Conservation (phyloP, 1,140 invertebrate genomes). For the Ooceraea biroi region DNA sequence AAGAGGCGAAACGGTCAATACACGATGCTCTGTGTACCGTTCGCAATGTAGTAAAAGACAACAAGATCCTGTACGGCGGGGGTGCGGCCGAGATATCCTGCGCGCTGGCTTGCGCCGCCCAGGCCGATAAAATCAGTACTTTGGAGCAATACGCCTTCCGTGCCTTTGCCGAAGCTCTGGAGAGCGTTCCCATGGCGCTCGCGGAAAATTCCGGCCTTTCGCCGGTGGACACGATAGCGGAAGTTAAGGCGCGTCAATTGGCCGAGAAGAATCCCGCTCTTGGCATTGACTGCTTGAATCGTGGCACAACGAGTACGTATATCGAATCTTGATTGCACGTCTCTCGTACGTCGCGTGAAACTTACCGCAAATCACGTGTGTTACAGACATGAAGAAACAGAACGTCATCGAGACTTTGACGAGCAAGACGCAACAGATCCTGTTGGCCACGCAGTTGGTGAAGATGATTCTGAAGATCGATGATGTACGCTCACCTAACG, state of each 20-base stretch:
- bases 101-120: slow-evolving; percentile 94
- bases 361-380: slow-evolving; percentile 70
- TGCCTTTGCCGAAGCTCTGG: slow-evolving; percentile 97
- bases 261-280: slow-evolving; percentile 94
- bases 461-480: slow-evolving; percentile 99
- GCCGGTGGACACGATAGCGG: slow-evolving; percentile 96
- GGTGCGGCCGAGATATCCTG: slow-evolving; percentile 98
- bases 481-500: slow-evolving; percentile 95
- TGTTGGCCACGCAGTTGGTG: slow-evolving; percentile 98
- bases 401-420: slow-evolving; percentile 99
- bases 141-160: slow-evolving; percentile 99
- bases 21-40: slow-evolving; percentile 99
- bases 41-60: slow-evolving; percentile 96
- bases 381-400: slow-evolving; percentile 97
- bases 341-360: background rate
- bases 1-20: slow-evolving; percentile 98
- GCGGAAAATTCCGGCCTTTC: slow-evolving; percentile 98
- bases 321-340: background rate
- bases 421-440: slow-evolving; percentile 99
- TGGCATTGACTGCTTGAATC: slow-evolving; percentile 98
- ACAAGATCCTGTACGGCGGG: slow-evolving; percentile 98
- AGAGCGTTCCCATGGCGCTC: slow-evolving; percentile 97
- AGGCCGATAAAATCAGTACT: slow-evolving; percentile 96
- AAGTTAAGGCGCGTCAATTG: slow-evolving; percentile 96
- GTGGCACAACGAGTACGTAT: slow-evolving; percentile 91